Conservation (phyloP, 2,113 vertebrate species). For the Ictalurus furcatus region DNA sequence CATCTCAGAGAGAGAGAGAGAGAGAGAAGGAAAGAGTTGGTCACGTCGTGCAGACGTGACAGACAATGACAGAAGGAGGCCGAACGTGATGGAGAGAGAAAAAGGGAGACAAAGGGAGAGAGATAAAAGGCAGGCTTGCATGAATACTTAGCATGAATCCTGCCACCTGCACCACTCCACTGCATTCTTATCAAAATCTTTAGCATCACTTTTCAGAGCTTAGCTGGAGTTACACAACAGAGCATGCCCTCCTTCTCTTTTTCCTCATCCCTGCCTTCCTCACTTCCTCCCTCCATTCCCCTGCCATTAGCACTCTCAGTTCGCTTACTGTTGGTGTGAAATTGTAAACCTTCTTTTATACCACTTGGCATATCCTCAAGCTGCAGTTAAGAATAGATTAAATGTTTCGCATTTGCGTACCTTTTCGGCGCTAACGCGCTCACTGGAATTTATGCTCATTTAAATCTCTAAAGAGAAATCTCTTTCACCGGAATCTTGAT, state of each 20-base stretch:
- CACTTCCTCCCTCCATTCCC: background rate
- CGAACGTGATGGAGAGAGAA: background rate
- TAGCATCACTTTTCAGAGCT: slow-evolving; percentile 52
- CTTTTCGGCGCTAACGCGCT: background rate
- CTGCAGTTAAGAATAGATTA: slow-evolving; percentile 5
- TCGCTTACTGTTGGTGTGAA: slow-evolving; percentile 4
- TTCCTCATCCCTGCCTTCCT: background rate
- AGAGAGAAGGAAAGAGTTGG: background rate
- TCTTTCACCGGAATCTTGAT: background rate
- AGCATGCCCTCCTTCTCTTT: background rate
- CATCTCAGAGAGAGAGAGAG: background rate
- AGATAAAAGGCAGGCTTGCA: slow-evolving; percentile 43
- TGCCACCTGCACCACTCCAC: slow-evolving; percentile 46
- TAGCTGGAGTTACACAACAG: background rate
- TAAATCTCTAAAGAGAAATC: background rate
- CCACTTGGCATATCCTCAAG: slow-evolving; percentile 19
- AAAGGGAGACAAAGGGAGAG: slow-evolving; percentile 9
- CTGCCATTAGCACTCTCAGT: background rate
- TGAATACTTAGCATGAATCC: slow-evolving; percentile 17
- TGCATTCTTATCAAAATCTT: slow-evolving; percentile 53
- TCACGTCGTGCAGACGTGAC: background rate
- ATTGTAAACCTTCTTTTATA: slow-evolving; percentile 30
- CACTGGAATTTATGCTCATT: background rate
- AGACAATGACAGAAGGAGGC: slow-evolving; percentile 26
- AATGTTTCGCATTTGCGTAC: background rate